A percentile compares a stretch with the other conserved stretches of the same genome.
phyloP scores from a whole-genome alignment of 1,140 invertebrate genomes.

The Micrasema longulum region DNA sequence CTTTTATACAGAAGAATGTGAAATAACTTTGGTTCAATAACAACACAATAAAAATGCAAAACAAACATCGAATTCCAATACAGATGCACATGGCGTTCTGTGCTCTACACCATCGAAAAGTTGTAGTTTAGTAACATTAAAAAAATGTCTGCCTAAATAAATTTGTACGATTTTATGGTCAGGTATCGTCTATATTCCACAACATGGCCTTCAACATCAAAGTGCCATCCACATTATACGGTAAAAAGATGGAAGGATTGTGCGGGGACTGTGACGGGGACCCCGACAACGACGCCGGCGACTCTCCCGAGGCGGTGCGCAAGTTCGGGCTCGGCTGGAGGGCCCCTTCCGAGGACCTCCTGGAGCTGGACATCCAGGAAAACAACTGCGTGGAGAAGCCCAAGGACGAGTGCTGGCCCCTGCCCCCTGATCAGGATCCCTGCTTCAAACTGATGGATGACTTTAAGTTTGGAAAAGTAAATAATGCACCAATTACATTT shows the following conservation, averaged over 20 bases:
- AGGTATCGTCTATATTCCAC: constrained; percentile 61
- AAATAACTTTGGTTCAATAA: no score
- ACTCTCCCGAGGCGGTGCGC: constrained; percentile 65
- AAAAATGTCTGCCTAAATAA: no score
- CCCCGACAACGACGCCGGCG: constrained; percentile 73
- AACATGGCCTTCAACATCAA: constrained; percentile 74
- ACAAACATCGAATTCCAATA: no score
- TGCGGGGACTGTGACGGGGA: constrained; percentile 83
- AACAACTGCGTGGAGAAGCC: constrained; percentile 58
- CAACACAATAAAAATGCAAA: no score
- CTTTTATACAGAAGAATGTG: no score
- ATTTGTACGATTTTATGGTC: no score
- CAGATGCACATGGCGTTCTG: no score
- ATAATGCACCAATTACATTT: no score
- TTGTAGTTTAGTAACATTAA: no score
- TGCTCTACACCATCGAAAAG: no score
- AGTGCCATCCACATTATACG: constrained; percentile 79
- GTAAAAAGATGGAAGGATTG: constrained; percentile 79
- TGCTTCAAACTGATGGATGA: constrained; percentile 74
- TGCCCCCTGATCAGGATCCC: constrained; percentile 70
- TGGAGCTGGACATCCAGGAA: constrained; percentile 53
- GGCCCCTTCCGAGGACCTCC: constrained; percentile 64
- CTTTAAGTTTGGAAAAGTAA: constrained; percentile 73
- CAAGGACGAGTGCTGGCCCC: constrained; percentile 67
- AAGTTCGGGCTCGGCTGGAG: constrained; percentile 75